Base-by-base conservation (phyloP, 1,140 invertebrate genomes). In the Callitettix versicolor region DNA sequence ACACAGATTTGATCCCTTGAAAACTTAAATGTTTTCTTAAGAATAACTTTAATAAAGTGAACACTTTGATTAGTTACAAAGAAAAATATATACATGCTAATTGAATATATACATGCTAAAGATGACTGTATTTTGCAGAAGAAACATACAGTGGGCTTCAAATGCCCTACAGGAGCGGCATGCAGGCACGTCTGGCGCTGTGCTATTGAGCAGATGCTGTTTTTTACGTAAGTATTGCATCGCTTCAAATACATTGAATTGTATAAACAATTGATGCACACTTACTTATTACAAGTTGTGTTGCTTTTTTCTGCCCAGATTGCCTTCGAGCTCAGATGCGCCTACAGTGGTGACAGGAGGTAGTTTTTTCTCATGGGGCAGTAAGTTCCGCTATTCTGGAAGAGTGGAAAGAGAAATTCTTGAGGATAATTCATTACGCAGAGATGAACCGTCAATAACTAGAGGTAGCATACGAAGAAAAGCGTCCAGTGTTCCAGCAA, bases 191-290 rank as follows among this genome's bases (percentile, higher is more conserved):
- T 97, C 33, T 98, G 93, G 93, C 81, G 88, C 70, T 94, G 89
- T 76, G 92, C 93, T 41, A 90, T 96, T 53, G 94, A 97, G 70
- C 93, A 96, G 72, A 91, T 95, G 81, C 75, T 95, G 56, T 98
- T 97, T 76, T 98, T 95, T 70, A 96, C 92, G 92, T 96, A 75
- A 85, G 87, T 84, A 64, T 67, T 57, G 48, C 48, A 30, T 49
- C 12, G 24, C 14, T n/a, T 49, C 11, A 22, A n/a, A n/a, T n/a
- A n/a, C n/a, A n/a, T n/a, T n/a, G n/a, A n/a, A n/a, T n/a, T n/a
- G n/a, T n/a, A n/a, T n/a, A n/a, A n/a, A n/a, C n/a, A n/a, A n/a
- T n/a, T n/a, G n/a, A n/a, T n/a, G n/a, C n/a, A n/a, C n/a, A n/a
- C n/a, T n/a, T n/a, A n/a, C n/a, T n/a, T n/a, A n/a, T n/a, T n/a